phyloP scores from a whole-genome alignment of 2,113 vertebrate species.

The Cinclus cinclus region DNA sequence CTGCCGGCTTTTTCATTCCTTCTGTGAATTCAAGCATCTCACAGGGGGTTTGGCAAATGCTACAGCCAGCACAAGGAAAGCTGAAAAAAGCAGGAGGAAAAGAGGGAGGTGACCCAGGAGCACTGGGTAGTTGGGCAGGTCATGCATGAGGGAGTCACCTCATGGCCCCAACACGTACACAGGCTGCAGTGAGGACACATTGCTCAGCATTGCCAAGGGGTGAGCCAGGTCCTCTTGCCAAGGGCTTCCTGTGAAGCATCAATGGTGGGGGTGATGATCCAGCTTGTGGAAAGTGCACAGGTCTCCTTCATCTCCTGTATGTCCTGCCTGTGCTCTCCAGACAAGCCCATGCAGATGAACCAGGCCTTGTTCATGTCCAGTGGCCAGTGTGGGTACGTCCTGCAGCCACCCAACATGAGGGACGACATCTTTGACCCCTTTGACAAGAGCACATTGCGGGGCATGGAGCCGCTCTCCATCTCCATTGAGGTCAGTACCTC shows the following conservation, averaged over 20 bases:
- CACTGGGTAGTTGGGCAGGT: background rate
- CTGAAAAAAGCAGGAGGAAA: background rate
- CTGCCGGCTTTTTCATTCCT: background rate
- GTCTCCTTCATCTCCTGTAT: background rate
- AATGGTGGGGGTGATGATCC: background rate
- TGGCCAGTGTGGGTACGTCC: slow-evolving; percentile 90
- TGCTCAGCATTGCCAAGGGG: background rate
- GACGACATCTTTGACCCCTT: slow-evolving; percentile 95
- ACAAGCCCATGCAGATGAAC: slow-evolving; percentile 99
- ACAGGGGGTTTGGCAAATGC: background rate
- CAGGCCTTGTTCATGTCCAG: slow-evolving; percentile 95
- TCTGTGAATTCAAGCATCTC: background rate
- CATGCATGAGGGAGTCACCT: accelerated
- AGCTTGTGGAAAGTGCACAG: background rate
- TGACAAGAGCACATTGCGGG: slow-evolving; percentile 86
- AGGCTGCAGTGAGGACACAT: background rate
- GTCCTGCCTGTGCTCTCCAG: slow-evolving; percentile 68
- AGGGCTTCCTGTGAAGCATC: background rate
- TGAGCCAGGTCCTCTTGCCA: background rate
- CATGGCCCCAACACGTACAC: accelerated
- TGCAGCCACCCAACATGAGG: slow-evolving; percentile 92
- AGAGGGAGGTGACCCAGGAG: background rate
- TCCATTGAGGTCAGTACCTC: slow-evolving; percentile 81
- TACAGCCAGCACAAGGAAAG: background rate
- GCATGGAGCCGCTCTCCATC: slow-evolving; percentile 80